These are phyloP conservation scores for Nautilus pompilius DNA, from an alignment of 1,140 invertebrate genomes.

Conservation along the genomic window DNA sequence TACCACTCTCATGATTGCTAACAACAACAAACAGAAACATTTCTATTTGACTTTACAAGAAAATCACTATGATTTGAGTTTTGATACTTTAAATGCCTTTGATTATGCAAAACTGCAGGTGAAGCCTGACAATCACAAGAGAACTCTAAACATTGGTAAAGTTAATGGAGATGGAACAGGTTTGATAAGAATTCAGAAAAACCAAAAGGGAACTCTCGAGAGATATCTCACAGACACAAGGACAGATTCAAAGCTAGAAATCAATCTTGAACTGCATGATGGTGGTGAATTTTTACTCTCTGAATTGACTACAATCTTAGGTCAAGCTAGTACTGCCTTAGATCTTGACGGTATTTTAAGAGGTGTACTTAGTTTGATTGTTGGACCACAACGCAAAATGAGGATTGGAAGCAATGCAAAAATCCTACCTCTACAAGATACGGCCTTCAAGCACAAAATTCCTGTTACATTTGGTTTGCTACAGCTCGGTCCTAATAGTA, in stretches of 20 bases:
- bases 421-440: conserved; percentile 29
- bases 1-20: conserved; percentile 29
- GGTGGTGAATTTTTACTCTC: conserved; percentile 39
- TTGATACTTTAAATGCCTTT: conserved; percentile 31
- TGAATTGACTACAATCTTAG: conserved; percentile 34
- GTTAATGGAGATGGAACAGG: conserved; percentile 39
- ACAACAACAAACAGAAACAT: conserved; percentile 28
- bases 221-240: conserved; percentile 18
- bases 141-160: conserved; percentile 33
- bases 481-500: conserved; percentile 36
- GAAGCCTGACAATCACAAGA: conserved; percentile 18
- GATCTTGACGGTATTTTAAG: conserved; percentile 34
- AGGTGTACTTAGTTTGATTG: conserved; percentile 34
- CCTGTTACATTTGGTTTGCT: conserved; percentile 33
- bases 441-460: conserved; percentile 15
- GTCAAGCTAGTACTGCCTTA: conserved; percentile 25
- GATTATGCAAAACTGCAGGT: conserved; percentile 38
- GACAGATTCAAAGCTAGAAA: conserved; percentile 32
- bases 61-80: conserved; percentile 17
- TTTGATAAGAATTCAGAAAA: conserved; percentile 26
- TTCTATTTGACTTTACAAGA: conserved; percentile 34
- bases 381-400: conserved; percentile 29
- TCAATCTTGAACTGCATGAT: conserved; percentile 38
- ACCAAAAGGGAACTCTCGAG: conserved; percentile 36
- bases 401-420: conserved; percentile 29